Evolutionary conservation across 2,888 invertebrate genomes (phyloP), one percentile per base, ranked within the genome.

Genomic region (Brenthis ino): DNA sequence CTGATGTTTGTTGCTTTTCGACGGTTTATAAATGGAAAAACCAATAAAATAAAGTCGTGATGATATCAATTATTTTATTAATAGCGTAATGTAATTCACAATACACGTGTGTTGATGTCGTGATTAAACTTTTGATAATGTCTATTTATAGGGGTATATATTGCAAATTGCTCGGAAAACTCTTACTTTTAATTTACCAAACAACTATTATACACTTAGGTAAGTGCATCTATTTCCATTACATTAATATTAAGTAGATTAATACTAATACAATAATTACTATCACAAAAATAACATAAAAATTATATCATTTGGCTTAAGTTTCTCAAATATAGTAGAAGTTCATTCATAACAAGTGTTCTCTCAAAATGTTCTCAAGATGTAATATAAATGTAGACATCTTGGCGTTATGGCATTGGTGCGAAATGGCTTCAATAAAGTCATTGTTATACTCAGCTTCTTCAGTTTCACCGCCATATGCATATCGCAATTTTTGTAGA

Each of bases 341-440:
- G 37, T 20, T 37, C 28, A 37, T 37, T 6, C 37, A 53, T 53
- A 43, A 37, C 37, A 53, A 63, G 37, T 67, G 28, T 71, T 57
- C 60, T 64, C 64, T 64, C 69, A 67, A 69, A 65, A 67, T 69
- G 64, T 33, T 66, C 57, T 47, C 56, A 56, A 69, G 57, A 65
- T 65, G 65, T 73, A 74, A 82, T 84, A 85, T 80, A 80, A 80
- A 80, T 76, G 85, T 83, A 82, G 84, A 83, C 87, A 87, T 86
- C 82, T 88, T 87, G 87, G 79, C 75, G 86, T 88, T 87, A 87
- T 80, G 84, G 81, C 78, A 76, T 74, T 69, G 70, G 67, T 64
- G 68, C 55, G 75, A 69, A 78, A 78, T 75, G 75, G 74, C 79
- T 83, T 80, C 85, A 85, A 86, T 87, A 85, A 83, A 78, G 75